Evolutionary conservation across 2,113 vertebrate species (phyloP), one percentile per base, ranked within the genome.

Genomic region (Microtus oregoni): DNA sequence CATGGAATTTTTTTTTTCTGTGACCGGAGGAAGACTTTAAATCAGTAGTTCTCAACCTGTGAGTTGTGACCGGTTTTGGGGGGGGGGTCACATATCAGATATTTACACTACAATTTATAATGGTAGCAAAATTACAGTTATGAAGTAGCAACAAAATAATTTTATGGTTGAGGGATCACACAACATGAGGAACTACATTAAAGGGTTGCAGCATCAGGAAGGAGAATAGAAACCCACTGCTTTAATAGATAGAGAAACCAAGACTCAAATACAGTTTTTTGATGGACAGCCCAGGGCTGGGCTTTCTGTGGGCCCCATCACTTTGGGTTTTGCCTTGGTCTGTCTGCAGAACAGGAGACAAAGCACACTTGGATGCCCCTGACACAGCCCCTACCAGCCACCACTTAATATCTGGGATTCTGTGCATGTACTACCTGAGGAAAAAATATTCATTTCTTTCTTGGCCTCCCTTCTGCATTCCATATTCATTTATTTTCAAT

Each of bases 401-500:
- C 72, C 32, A 20, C 26, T 44, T 15, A 79, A 55, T 41, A 2
- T 38, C 41, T 12, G 50, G 75, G 72, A 44, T 7, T 96, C 92
- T 81, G 47, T 86, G 78, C 1, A 0, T 81, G 65, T 86, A 70
- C 28, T 70, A 72, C 91, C 92, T 78, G 83, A 94, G 58, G 67
- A 41, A 81, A 81, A 96, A 93, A 93, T 88, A 97, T 81, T 96
- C 95, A 90, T 82, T 94, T 81, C 14, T 95, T 76, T 52, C 81
- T 94, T 93, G 79, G 91, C 75, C 44, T 96, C 87, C 86, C 2
- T 91, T 94, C 89, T 94, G 86, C 14, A 97, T 94, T 95, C 94
- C 94, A 96, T 93, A 96, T 97, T 97, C 88, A 97, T 97, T 96
- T 97, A 95, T 95, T 96, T 97, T 96, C 93, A 96, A 91, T 95